Evolutionary conservation across 2,113 vertebrate species (phyloP).

Genomic region (Smithornis capensis): DNA sequence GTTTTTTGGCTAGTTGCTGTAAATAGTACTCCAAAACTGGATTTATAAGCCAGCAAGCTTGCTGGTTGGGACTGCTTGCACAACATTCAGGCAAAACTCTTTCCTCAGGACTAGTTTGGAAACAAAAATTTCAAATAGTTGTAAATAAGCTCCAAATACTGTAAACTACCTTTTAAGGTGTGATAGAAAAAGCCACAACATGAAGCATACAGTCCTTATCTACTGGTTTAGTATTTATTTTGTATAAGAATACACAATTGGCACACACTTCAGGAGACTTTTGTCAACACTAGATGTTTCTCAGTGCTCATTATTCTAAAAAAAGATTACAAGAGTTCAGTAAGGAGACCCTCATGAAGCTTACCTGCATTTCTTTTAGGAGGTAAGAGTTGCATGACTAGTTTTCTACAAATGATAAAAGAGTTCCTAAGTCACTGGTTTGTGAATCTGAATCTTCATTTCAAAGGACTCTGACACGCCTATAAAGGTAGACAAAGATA

Average conservation of each 20-base stretch:
- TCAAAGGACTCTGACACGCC: background rate
- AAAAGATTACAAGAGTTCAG: background rate
- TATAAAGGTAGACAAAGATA: fast-evolving
- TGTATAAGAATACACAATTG: background rate
- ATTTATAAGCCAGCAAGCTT: background rate
- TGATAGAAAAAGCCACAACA: background rate
- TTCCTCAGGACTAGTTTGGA: background rate
- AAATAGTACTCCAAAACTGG: background rate
- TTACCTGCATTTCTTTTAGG: background rate
- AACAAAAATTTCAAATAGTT: background rate
- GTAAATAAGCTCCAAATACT: background rate
- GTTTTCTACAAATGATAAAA: background rate
- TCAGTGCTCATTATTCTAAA: background rate
- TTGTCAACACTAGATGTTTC: background rate
- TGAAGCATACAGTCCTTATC: background rate
- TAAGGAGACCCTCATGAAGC: background rate
- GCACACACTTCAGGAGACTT: background rate
- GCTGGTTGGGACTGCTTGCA: background rate
- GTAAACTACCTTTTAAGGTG: background rate
- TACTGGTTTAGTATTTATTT: background rate
- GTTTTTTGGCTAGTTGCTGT: background rate
- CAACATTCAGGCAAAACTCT: background rate
- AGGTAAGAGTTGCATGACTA: background rate
- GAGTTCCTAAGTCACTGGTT: background rate
- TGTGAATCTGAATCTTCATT: background rate